phyloP scores from a whole-genome alignment of 2,113 vertebrate genomes.

The Anthoscopus minutus region DNA sequence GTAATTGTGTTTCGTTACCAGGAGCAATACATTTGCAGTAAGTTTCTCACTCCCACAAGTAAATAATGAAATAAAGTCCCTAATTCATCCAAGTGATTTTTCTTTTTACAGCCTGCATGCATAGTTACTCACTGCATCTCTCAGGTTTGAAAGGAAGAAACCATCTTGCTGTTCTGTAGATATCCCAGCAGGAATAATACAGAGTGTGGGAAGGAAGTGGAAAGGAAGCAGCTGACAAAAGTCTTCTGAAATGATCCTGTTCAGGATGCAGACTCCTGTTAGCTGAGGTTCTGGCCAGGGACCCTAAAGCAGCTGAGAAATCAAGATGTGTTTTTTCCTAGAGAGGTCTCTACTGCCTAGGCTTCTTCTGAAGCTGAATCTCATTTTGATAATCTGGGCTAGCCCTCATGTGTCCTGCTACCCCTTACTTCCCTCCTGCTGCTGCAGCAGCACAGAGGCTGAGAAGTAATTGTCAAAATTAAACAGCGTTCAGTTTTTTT shows the following conservation, averaged over 20 bases:
- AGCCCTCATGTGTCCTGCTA: background rate
- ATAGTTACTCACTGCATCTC: background rate
- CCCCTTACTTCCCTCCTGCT: background rate
- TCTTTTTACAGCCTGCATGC: background rate
- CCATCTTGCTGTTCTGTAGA: background rate
- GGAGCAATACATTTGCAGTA: background rate
- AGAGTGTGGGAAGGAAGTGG: background rate
- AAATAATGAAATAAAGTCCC: conserved; percentile 21
- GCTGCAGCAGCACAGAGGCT: background rate
- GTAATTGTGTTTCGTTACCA: conserved; percentile 19
- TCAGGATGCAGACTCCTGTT: background rate
- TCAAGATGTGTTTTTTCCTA: background rate
- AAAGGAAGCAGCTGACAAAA: background rate
- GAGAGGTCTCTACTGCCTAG: background rate
- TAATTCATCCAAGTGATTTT: conserved; percentile 8
- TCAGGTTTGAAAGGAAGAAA: background rate
- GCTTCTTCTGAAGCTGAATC: background rate
- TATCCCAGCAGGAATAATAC: background rate
- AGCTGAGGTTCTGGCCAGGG: background rate
- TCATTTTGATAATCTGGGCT: background rate
- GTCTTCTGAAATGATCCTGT: background rate
- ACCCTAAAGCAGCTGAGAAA: background rate
- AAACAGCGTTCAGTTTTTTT: background rate
- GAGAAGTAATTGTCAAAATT: background rate
- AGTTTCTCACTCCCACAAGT: conserved; percentile 2